Percentiles rank a stretch among this genome's conserved stretches.
Conservation (phyloP, 2,888 invertebrate species). For the Zeuzera pyrina region DNA sequence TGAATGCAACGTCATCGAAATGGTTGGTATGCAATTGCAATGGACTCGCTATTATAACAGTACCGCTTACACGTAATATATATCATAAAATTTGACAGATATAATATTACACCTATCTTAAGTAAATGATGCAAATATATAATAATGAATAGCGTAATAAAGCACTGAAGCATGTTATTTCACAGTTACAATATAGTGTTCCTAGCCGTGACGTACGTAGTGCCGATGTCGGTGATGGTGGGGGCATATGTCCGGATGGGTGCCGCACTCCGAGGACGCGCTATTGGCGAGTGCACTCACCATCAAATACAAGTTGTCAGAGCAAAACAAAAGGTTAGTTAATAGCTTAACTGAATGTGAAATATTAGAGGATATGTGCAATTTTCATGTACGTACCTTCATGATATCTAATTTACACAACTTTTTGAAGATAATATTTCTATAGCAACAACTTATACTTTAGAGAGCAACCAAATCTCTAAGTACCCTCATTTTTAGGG, state of each 20-base stretch:
- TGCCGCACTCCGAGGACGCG: constrained; percentile 84
- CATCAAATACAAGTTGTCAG: constrained; percentile 88
- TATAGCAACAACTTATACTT: too few relatives aligned
- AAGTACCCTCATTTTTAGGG: too few relatives aligned
- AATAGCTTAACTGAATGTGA: neutral
- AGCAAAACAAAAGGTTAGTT: constrained; percentile 84
- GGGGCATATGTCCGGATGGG: constrained; percentile 88
- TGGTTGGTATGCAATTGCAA: too few relatives aligned
- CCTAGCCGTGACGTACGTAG: constrained; percentile 84
- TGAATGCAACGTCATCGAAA: too few relatives aligned
- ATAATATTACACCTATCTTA: neutral
- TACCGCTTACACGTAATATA: too few relatives aligned
- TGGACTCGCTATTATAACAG: too few relatives aligned
- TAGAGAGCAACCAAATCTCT: too few relatives aligned
- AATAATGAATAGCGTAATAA: neutral
- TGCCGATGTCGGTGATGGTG: constrained; percentile 87
- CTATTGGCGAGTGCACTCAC: constrained; percentile 90
- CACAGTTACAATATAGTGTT: constrained; percentile 88
- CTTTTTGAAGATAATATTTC: too few relatives aligned
- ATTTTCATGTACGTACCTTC: too few relatives aligned
- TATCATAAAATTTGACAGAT: too few relatives aligned
- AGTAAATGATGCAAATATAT: neutral
- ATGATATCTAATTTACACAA: too few relatives aligned
- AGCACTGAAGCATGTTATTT: constrained; percentile 5
- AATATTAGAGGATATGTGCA: too few relatives aligned